Evolutionary conservation across 2,113 vertebrate species (phyloP), one percentile per base, ranked within the genome.

Genomic region (Cygnus buccinator): DNA sequence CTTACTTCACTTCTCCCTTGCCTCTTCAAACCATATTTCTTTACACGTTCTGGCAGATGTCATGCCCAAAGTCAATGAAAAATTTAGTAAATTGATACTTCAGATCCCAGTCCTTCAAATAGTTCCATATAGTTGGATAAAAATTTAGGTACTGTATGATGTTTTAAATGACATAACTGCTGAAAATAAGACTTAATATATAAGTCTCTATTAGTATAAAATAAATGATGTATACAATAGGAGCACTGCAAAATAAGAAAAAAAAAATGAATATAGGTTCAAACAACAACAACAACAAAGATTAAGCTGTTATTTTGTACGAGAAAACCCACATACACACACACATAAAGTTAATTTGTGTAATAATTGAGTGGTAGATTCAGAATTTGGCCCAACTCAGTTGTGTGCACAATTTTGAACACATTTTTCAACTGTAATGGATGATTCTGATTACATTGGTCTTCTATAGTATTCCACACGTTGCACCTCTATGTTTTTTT

Each of bases 251-350:
- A 87, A 78, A 55, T 37, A 83, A 44, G 6, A 58, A 66, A 25
- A 26, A 25, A 20, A 54, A 26, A 8, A 43, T 3, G 0, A 52
- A 59, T 31, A 52, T 2, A 44, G 2, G 1, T 55, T 0, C 37
- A 76, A 70, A 19, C 2, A 83, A 48, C 46, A 43, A 43, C 43
- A 43, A 44, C 7, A 48, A 93, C 59, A 58, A 82, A 25, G 1
- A 6, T 66, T 59, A 23, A 43, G 4, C 2, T 73, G 4, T 7
- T 48, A 35, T 29, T 75, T 18, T 52, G 11, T 37, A 16, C n/a
- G 2, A 18, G 6, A 6, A 26, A 65, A 63, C 41, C 46, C 10
- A 22, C 46, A 22, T 11, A 63, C 22, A 52, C 50, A 52, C 23
- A 52, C 50, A 52, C 48, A 62, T 1, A 58, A 33, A 65, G 1